Evolutionary conservation across 2,113 vertebrate species (phyloP), one percentile per base, ranked within the genome.

Genomic region (Varanus komodoensis): DNA sequence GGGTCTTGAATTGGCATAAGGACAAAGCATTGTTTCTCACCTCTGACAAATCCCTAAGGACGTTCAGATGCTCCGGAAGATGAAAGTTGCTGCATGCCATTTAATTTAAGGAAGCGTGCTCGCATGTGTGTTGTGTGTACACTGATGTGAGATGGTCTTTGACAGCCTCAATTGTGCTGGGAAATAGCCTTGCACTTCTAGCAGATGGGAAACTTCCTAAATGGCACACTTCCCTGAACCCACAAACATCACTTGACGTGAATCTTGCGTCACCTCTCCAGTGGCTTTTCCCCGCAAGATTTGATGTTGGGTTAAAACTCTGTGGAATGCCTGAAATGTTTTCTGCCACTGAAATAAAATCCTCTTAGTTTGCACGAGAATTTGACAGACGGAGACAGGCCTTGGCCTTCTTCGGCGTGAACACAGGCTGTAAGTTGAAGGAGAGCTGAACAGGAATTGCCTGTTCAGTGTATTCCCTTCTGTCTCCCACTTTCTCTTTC

Each of bases 11-110:
- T 61, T 11, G 57, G 57, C 3, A 61, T 64, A 64, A 64, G 61
- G 61, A 19, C 61, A 64, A 64, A 21, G 61, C 61, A 3, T 64
- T 64, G 21, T 64, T 14, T 64, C 19, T 19, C 3, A 64, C 17
- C 17, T 64, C 2, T 19, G 48, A 77, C 38, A 23, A 67, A 68
- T 34, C 82, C 57, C 50, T 44, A 0, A 4, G 87, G 57, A 0
- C 38, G 27, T 3, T 54, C 71, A 15, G n/a, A 25, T 6, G 23
- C 7, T 32, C 29, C 48, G 27, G 4, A 79, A 64, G 67, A 48
- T 64, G 29, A 23, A 21, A 38, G 34, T 21, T 29, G 4, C 61
- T 14, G 34, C 5, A 15, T 75, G 64, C n/a, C 3, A 1, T 81
- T 81, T 50, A 23, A 44, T 81, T n/a, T 44, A n/a, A 11, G 77